Evolutionary conservation across 2,113 vertebrate species (phyloP).

Genomic region (Cavia aperea): DNA sequence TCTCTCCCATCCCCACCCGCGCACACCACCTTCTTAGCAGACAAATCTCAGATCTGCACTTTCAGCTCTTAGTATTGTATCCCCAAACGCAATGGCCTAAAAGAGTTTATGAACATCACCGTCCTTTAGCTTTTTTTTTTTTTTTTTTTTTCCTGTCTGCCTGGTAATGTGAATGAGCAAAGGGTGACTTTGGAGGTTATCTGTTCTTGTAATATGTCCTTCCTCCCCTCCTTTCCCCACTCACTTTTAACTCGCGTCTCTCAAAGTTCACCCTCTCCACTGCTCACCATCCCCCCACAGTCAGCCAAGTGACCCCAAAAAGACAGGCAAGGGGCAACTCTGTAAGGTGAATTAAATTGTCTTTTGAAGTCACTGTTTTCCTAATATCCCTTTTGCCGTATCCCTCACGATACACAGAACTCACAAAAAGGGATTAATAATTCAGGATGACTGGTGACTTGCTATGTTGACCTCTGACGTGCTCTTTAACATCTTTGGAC

Average conservation of each 20-base stretch:
- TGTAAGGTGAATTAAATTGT: background rate
- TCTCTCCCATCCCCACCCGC: background rate
- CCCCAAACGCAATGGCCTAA: background rate
- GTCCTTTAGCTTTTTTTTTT: background rate
- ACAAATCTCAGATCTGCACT: background rate
- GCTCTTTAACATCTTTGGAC: conserved; percentile 31
- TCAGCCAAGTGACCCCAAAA: background rate
- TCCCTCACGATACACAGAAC: background rate
- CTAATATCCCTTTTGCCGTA: background rate
- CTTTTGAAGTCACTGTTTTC: conserved; percentile 26
- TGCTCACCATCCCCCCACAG: background rate
- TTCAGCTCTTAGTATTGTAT: background rate
- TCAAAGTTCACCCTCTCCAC: background rate
- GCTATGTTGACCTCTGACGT: conserved; percentile 36
- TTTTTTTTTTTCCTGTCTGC: background rate
- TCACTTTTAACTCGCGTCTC: background rate
- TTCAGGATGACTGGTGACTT: conserved; percentile 36
- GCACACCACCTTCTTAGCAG: background rate
- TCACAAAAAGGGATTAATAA: conserved; percentile 18
- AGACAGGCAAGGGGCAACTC: background rate
- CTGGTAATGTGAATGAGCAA: background rate
- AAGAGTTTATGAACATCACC: background rate
- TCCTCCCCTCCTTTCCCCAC: background rate
- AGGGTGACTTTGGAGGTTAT: background rate
- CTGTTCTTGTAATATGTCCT: background rate